Evolutionary conservation across 2,113 vertebrate genomes (phyloP).

Genomic region (Fulmarus glacialis): DNA sequence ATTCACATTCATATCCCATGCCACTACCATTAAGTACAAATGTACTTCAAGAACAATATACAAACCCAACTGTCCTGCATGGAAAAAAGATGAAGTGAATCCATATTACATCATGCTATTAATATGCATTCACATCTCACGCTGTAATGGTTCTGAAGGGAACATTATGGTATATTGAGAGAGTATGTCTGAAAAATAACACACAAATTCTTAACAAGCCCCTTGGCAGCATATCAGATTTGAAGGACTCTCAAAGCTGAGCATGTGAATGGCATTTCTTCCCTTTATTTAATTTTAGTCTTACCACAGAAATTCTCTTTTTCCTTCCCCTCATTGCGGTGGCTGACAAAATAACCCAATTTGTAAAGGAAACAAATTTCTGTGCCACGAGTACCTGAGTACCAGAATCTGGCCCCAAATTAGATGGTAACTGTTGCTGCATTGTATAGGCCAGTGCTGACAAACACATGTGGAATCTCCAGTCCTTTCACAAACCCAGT

Average conservation of each 20-base stretch:
- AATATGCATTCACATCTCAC: constrained; percentile 47
- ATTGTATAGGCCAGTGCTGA: neutral
- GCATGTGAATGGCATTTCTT: neutral
- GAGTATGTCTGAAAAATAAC: constrained; percentile 56
- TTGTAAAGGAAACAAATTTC: neutral
- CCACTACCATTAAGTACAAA: neutral
- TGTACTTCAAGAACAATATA: constrained; percentile 8
- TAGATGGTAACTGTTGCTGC: neutral
- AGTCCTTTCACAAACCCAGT: neutral
- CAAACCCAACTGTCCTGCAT: constrained; percentile 27
- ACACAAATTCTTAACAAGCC: constrained; percentile 39
- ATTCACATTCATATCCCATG: neutral
- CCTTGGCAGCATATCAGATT: neutral
- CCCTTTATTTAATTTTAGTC: neutral
- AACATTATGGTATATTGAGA: constrained; percentile 5
- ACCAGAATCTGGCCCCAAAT: neutral
- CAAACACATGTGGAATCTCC: neutral
- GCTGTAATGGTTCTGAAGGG: constrained; percentile 61
- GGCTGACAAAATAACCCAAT: neutral
- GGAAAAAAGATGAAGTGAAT: constrained; percentile 24
- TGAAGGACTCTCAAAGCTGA: constrained; percentile 48
- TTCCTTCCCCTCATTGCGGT: neutral
- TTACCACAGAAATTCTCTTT: neutral
- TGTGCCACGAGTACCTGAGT: neutral
- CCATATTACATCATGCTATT: constrained; percentile 6